phyloP scores from a whole-genome alignment of 2,113 vertebrate species.

The Eublepharis macularius region DNA sequence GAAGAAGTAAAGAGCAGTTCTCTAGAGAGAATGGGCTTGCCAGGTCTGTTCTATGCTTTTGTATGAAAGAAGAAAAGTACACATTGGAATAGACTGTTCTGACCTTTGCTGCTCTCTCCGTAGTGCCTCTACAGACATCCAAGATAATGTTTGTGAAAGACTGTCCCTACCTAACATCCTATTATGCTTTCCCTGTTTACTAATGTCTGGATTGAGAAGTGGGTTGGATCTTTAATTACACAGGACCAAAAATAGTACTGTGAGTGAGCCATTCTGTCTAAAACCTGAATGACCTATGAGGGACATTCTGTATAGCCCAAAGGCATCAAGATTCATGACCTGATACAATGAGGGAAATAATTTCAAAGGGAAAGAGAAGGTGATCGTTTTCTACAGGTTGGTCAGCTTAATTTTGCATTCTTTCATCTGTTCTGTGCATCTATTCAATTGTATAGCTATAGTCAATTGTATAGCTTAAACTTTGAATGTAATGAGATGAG shows the following conservation, averaged over 20 bases:
- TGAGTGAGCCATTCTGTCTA: neutral
- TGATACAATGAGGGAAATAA: neutral
- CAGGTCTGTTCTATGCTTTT: neutral
- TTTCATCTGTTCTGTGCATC: neutral
- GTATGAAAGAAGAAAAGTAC: conserved; percentile 10
- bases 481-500: no score
- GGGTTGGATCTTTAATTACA: conserved; percentile 2
- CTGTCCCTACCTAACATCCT: neutral
- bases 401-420: neutral
- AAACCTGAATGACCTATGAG: neutral
- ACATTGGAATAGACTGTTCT: conserved; percentile 21
- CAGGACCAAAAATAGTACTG: neutral
- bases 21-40: conserved; percentile 18
- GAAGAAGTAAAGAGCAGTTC: conserved; percentile 14
- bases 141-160: neutral
- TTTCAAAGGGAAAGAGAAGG: neutral
- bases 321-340: neutral
- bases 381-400: neutral
- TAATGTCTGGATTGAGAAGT: neutral
- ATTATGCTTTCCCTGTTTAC: neutral
- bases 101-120: conserved; percentile 14
- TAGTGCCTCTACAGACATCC: neutral
- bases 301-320: neutral
- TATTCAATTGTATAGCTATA: no score
- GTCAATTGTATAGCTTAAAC: no score